Evolutionary conservation across 1,140 invertebrate species (phyloP).

Genomic region (Venturia canescens): DNA sequence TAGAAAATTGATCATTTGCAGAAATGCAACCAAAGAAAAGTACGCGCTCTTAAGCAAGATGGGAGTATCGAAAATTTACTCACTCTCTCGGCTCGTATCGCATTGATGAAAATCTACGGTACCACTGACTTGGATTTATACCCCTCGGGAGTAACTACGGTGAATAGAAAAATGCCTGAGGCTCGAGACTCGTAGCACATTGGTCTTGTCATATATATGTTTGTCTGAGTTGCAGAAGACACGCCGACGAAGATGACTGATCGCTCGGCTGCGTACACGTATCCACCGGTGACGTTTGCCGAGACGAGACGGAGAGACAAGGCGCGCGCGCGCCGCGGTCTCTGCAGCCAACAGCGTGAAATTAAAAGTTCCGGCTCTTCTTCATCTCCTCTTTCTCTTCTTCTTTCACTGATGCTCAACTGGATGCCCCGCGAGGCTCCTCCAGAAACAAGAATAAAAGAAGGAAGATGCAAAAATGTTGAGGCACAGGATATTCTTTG

Average conservation of each 20-base stretch:
- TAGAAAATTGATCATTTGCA: no score
- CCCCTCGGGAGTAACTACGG: background rate
- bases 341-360: slow-evolving; percentile 59
- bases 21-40: no score
- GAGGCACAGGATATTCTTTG: slow-evolving; percentile 24
- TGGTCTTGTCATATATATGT: slow-evolving; percentile 20
- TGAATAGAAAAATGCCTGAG: slow-evolving; percentile 3
- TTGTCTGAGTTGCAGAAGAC: slow-evolving; percentile 18
- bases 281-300: slow-evolving; percentile 39
- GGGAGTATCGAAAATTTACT: no score
- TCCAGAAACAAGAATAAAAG: slow-evolving; percentile 29
- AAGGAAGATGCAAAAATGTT: slow-evolving; percentile 45
- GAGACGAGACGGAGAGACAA: slow-evolving; percentile 16
- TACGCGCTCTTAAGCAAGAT: no score
- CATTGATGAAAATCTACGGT: no score
- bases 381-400: slow-evolving; percentile 25
- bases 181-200: background rate
- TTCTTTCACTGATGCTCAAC: slow-evolving; percentile 16
- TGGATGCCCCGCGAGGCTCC: slow-evolving; percentile 52
- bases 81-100: no score
- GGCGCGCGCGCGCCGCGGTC: slow-evolving; percentile 15
- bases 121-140: background rate
- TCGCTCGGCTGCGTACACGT: slow-evolving; percentile 54
- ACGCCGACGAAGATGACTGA: slow-evolving; percentile 55
- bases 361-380: slow-evolving; percentile 55